Percentiles rank a stretch among this genome's conserved stretches.
These are phyloP conservation scores for Nomada ruficornis DNA, from an alignment of 2,888 invertebrate species.

Conservation along the genomic window DNA sequence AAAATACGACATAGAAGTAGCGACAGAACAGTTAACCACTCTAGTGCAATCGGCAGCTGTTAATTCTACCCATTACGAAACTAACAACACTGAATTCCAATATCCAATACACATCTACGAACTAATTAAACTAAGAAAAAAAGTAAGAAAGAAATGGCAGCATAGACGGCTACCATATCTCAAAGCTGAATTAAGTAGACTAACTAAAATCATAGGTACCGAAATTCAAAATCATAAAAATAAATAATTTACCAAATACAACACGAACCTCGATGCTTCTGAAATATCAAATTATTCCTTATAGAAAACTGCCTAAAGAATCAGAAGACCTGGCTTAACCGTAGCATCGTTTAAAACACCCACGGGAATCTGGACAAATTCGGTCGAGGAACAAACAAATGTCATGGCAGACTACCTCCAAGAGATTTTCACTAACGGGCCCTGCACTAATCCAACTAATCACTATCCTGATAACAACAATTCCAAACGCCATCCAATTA, in stretches of 20 bases:
- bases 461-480: no score
- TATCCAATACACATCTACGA: no score
- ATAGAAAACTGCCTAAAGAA: no score
- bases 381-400: no score
- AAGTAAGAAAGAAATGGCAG: slow-evolving; percentile 3
- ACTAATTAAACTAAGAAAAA: background rate
- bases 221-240: background rate
- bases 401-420: no score
- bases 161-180: background rate
- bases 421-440: no score
- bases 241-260: background rate
- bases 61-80: background rate
- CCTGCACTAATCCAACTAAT: no score
- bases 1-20: background rate
- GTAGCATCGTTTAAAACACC: no score
- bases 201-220: background rate
- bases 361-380: no score
- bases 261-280: background rate
- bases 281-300: no score
- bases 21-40: background rate
- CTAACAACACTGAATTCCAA: background rate
- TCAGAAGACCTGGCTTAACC: no score
- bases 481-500: no score
- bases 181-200: background rate
- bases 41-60: background rate